Evolutionary conservation across 2,888 invertebrate genomes (phyloP), one percentile per base, ranked within the genome.

Genomic region (Agrilus mali): DNA sequence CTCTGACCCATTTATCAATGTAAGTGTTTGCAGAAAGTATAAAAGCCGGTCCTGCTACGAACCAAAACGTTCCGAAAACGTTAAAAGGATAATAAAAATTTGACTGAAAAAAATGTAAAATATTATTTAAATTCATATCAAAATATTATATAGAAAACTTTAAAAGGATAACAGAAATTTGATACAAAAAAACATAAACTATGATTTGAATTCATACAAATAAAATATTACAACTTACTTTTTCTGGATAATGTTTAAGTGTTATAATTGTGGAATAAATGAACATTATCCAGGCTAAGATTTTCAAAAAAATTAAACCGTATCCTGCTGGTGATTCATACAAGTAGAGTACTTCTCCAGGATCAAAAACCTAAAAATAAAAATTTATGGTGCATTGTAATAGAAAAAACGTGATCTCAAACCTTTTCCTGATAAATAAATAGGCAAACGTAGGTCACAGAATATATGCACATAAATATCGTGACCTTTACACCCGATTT

Each of bases 251-350:
- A 57, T 85, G 85, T 59, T 80, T 83, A 37, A 88, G 72, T 0
- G 92, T 92, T 60, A 85, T 83, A 54, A 83, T 57, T 1, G 67
- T 68, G 1, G 70, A 69, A 45, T 78, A 77, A 0, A 78, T 70
- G 55, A 93, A 93, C 70, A 90, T 83, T 46, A 78, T 69, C 89
- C 93, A 94, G 0, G 87, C 88, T 1, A 80, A 55, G 1, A 88
- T 66, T 36, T 89, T 74, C 41, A 93, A 64, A 4, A 77, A 71
- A 8, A 92, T 78, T 6, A 94, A 67, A 0, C 83, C 82, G 56
- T 89, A 88, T 0, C 94, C 94, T 0, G 92, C 86, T 0, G 87
- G 85, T 35, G 89, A 89, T 67, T 95, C 93, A 59, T 92, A 94
- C 2, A 90, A 64, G 60, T 94, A 93, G 10, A 92, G 63, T 0